Conservation (phyloP, 2,113 vertebrate genomes). For the Rhinopomastus cyanomelas region DNA sequence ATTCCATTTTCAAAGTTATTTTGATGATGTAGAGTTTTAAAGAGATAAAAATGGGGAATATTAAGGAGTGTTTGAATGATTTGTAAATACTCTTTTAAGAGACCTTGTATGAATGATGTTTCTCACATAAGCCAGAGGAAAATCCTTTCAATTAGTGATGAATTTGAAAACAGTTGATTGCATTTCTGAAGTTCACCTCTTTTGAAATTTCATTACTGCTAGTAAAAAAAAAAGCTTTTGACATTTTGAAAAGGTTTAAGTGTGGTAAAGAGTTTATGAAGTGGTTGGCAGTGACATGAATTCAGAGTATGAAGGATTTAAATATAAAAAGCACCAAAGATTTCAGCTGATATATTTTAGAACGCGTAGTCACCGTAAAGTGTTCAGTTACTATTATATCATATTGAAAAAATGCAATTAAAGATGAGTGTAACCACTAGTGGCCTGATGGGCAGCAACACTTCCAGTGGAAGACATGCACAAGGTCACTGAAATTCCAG, state of each 20-base stretch:
- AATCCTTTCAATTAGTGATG: background rate
- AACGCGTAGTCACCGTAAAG: background rate
- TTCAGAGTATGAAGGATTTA: background rate
- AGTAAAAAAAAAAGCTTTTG: background rate
- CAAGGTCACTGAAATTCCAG: background rate
- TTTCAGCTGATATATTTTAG: background rate
- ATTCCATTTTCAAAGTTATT: background rate
- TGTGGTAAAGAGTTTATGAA: background rate
- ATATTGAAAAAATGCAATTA: background rate
- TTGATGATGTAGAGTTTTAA: background rate
- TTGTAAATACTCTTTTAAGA: background rate
- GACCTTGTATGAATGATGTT: background rate
- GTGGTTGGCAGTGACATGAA: background rate
- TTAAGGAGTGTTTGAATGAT: background rate
- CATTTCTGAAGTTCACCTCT: background rate
- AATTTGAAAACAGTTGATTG: background rate
- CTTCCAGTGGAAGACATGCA: background rate
- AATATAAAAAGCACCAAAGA: background rate
- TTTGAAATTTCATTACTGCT: background rate
- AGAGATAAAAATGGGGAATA: background rate
- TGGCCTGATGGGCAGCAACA: background rate
- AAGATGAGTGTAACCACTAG: background rate
- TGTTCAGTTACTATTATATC: background rate
- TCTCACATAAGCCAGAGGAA: background rate
- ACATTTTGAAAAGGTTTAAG: background rate